phyloP scores from a whole-genome alignment of 2,797 vertebrate genomes.

The Geotrypetes seraphini region DNA sequence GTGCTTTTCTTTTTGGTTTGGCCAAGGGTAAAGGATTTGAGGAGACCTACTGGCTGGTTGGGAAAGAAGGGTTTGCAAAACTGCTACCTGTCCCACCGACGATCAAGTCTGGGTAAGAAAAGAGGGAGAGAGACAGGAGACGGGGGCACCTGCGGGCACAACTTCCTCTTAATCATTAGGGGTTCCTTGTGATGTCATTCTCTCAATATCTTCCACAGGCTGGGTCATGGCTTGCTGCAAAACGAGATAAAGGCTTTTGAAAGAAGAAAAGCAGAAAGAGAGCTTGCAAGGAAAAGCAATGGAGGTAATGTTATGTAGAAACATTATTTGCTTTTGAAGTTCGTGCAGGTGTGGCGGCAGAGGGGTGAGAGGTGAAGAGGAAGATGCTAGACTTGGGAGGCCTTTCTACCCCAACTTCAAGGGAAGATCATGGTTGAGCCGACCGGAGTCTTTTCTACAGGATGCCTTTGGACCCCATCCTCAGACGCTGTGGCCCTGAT shows the following conservation, averaged over 20 bases:
- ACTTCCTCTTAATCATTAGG: conserved; percentile 14
- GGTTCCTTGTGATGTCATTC: conserved; percentile 36
- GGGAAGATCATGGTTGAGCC: no score
- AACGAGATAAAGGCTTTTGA: conserved; percentile 70
- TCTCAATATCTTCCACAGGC: conserved; percentile 46
- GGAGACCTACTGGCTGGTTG: conserved; percentile 82
- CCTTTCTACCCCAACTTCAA: no score
- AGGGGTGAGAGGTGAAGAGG: no score
- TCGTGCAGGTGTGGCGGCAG: no score
- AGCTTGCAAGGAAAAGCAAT: conserved; percentile 67
- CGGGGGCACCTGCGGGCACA: not conserved
- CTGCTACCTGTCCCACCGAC: conserved; percentile 70
- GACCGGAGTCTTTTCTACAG: no score
- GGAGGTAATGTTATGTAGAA: conserved; percentile 72
- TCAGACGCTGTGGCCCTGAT: no score
- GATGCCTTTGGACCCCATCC: no score
- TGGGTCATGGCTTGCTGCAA: conserved; percentile 71
- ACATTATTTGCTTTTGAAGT: no score
- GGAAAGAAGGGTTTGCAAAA: conserved; percentile 76
- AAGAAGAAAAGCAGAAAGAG: conserved; percentile 68
- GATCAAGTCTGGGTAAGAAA: conserved; percentile 54
- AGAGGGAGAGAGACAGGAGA: no score
- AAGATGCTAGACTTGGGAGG: no score
- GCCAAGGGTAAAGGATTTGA: conserved; percentile 72
- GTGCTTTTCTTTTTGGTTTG: conserved; percentile 18